Base-by-base conservation (phyloP, 2,797 vertebrate species). In the Merluccius polli region DNA sequence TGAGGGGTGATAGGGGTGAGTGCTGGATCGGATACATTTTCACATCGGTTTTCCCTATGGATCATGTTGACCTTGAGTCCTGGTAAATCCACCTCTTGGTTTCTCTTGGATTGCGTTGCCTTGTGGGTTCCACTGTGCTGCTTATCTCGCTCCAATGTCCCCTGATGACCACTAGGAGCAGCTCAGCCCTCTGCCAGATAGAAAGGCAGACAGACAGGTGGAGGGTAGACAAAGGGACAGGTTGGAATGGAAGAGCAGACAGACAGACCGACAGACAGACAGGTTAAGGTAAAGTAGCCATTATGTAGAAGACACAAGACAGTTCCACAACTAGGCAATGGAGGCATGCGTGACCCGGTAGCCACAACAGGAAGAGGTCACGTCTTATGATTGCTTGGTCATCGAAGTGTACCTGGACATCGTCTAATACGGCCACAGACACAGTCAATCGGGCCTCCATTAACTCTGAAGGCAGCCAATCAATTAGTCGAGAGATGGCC, bases 391-490 rank as follows among this genome's bases (percentile, higher is more conserved):
- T 27, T 27, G 24, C n/a, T 27, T 65, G 27, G 59, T 65, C 59
- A n/a, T 63, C 52, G 24, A 63, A 24, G 52, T 63, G 52, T 63
- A 63, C 52, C 27, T 63, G 24, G 59, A 65, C 35, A 63, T 73
- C 73, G 74, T 81, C 76, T 75, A 73, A 30, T 68, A 67, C 77
- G 79, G 84, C 33, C 70, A 52, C 65, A 15, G 68, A 68, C 2
- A 70, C 74, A 52, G 75, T 68, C n/a, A 18, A 44, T 75, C 44
- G 72, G 72, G 78, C 77, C 73, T 85, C 84, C 86, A 90, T 91
- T 88, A 91, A 87, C 79, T 73, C 84, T 87, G 90, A 88, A 83
- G 87, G 87, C 82, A 79, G 70, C 5, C 15, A 73, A 73, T 84
- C 82, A 79, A 82, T 86, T 83, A 84, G 15, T 70, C 65, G 76